Conservation (phyloP, 1,140 invertebrate genomes). For the Atta texana region DNA sequence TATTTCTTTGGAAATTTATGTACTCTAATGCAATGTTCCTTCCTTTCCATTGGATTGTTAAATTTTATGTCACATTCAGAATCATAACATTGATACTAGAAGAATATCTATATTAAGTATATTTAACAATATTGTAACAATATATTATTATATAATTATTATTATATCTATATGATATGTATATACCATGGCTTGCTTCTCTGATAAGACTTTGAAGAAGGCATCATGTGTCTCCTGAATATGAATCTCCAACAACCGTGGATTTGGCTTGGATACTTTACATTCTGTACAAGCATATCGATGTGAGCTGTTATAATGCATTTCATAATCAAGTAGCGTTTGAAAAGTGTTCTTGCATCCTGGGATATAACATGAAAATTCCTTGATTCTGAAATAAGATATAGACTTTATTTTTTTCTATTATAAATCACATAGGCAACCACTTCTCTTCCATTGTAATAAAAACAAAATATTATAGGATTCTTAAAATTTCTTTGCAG, state of each 20-base stretch:
- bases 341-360: constrained; percentile 83
- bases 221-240: constrained; percentile 90
- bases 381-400: constrained; percentile 80
- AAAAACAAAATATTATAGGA: not conserved
- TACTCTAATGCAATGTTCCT: constrained; percentile 87
- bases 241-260: constrained; percentile 90
- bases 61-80: constrained; percentile 89
- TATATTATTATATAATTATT: not conserved
- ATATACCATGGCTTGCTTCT: constrained; percentile 89
- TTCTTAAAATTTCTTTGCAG: not conserved
- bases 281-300: constrained; percentile 86
- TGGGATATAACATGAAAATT: constrained; percentile 83
- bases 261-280: constrained; percentile 88
- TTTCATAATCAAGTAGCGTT: constrained; percentile 84
- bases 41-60: constrained; percentile 85
- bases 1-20: constrained; percentile 90
- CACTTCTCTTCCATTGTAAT: not conserved
- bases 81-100: constrained; percentile 89
- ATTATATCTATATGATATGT: constrained; percentile 65
- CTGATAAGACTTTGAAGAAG: constrained; percentile 89
- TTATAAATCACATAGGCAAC: not conserved
- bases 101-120: constrained; percentile 67
- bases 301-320: constrained; percentile 86
- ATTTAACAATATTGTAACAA: not conserved
- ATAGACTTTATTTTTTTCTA: not conserved